Evolutionary conservation across 1,140 invertebrate species (phyloP).

Genomic region (Chironomus striatipennis): DNA sequence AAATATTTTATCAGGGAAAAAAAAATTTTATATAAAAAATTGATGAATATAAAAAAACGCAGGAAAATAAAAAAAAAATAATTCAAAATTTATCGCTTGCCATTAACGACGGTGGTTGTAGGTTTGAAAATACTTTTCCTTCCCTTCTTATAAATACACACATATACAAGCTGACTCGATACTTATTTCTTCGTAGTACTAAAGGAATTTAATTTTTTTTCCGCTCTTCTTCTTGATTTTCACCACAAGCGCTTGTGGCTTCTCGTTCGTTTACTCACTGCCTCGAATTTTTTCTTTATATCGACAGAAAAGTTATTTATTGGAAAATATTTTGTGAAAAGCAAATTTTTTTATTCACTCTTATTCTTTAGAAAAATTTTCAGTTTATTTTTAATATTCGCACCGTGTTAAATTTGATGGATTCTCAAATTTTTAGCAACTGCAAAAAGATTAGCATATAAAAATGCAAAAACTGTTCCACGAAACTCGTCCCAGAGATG

Average conservation of each 20-base stretch:
- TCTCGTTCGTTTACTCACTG: not conserved
- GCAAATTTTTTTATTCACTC: not conserved
- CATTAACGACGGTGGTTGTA: not conserved
- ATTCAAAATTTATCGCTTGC: conserved; percentile 18
- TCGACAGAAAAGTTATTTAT: not conserved
- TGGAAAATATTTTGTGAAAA: conserved; percentile 9
- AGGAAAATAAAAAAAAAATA: not conserved
- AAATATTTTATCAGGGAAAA: too few species aligned
- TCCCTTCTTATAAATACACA: too few species aligned
- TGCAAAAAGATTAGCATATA: too few species aligned
- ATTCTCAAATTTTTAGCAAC: not conserved
- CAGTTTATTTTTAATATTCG: not conserved
- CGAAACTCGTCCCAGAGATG: too few species aligned
- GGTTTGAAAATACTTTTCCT: not conserved
- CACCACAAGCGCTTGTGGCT: conserved; percentile 6
- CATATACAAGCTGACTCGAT: not conserved
- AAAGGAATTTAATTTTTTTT: not conserved
- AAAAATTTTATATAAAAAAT: too few species aligned
- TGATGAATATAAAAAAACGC: not conserved
- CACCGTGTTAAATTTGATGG: not conserved
- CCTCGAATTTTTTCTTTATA: not conserved
- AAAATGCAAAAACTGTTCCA: too few species aligned
- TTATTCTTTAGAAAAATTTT: not conserved
- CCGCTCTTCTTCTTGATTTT: too few species aligned
- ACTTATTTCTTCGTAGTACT: not conserved